Percentiles rank a stretch among this genome's conserved stretches.
Evolutionary conservation across 2,888 invertebrate species (phyloP).

Genomic region (Megastigmus dorsalis): DNA sequence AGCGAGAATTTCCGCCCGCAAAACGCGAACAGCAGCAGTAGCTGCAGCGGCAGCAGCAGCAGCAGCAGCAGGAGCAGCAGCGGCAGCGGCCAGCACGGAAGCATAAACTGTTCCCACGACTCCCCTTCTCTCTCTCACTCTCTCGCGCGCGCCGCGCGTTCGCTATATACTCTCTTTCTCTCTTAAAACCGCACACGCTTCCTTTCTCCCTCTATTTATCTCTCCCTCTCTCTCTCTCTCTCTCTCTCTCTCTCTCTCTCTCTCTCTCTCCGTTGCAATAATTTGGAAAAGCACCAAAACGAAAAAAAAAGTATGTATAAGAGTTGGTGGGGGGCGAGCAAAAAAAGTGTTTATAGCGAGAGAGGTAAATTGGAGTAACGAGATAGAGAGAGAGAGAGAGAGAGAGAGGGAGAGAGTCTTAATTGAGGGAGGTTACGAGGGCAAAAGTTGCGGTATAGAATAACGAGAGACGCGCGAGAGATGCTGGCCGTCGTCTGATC

Average conservation of each 20-base stretch:
- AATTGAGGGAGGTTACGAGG: conserved; percentile 38
- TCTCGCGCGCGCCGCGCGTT: not conserved
- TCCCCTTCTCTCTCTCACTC: too few relatives aligned
- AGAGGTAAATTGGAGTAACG: too few relatives aligned
- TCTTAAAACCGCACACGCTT: conserved; percentile 9
- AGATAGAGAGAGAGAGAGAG: not conserved
- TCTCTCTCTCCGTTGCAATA: too few relatives aligned
- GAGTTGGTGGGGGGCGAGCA: too few relatives aligned
- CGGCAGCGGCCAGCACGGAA: not conserved
- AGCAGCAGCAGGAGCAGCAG: too few relatives aligned
- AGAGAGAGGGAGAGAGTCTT: not conserved
- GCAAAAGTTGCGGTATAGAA: not conserved
- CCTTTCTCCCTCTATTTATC: too few relatives aligned
- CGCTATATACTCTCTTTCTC: too few relatives aligned
- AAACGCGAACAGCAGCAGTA: not conserved
- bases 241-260: too few relatives aligned
- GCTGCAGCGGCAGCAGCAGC: not conserved
- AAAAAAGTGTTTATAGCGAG: not conserved
- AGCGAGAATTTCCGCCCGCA: conserved; percentile 19
- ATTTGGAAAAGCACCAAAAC: not conserved
- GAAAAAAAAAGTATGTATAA: too few relatives aligned
- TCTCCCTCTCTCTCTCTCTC: too few relatives aligned
- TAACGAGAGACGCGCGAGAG: too few relatives aligned
- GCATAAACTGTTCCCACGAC: not conserved
- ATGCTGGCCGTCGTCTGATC: conserved; percentile 23